A percentile compares a stretch with the other conserved stretches of the same genome.
Evolutionary conservation across 2,888 invertebrate genomes (phyloP).

Genomic region (Ormyrus labotus): DNA sequence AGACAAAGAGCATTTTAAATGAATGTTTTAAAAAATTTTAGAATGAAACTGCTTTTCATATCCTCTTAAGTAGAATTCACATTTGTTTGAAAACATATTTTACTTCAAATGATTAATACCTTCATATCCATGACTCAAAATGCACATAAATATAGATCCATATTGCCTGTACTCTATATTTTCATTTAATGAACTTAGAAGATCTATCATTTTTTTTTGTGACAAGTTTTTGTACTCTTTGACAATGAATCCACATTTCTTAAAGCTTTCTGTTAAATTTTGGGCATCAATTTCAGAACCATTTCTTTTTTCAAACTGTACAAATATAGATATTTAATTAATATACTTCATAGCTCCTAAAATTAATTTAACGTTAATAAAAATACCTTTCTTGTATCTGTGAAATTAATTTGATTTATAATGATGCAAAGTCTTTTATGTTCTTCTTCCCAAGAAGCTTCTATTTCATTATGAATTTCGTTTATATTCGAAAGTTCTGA

Average conservation of each 20-base stretch:
- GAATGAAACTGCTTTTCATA: too few species aligned
- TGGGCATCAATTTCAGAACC: slow-evolving; percentile 45
- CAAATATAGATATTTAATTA: neutral
- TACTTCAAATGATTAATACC: slow-evolving; percentile 25
- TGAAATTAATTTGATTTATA: slow-evolving; percentile 48
- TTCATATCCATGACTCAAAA: slow-evolving; percentile 50
- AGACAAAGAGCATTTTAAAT: too few species aligned
- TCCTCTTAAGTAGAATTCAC: too few species aligned
- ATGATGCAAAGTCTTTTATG: slow-evolving; percentile 45
- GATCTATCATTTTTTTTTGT: slow-evolving; percentile 24
- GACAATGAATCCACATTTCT: slow-evolving; percentile 42
- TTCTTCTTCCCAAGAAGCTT: slow-evolving; percentile 10
- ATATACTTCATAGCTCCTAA: neutral
- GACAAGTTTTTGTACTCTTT: slow-evolving; percentile 21
- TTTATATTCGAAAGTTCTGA: neutral
- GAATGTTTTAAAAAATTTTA: too few species aligned
- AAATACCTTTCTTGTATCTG: slow-evolving; percentile 11
- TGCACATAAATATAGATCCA: slow-evolving; percentile 49
- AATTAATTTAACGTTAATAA: too few species aligned
- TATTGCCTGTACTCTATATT: slow-evolving; percentile 13
- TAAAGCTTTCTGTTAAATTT: slow-evolving; percentile 41
- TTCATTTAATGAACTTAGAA: slow-evolving; percentile 34
- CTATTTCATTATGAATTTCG: slow-evolving; percentile 1
- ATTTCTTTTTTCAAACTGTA: slow-evolving; percentile 22
- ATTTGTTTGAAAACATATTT: too few species aligned